These are phyloP conservation scores for Silurus asotus DNA, from an alignment of 2,113 vertebrate species.

Conservation along the genomic window DNA sequence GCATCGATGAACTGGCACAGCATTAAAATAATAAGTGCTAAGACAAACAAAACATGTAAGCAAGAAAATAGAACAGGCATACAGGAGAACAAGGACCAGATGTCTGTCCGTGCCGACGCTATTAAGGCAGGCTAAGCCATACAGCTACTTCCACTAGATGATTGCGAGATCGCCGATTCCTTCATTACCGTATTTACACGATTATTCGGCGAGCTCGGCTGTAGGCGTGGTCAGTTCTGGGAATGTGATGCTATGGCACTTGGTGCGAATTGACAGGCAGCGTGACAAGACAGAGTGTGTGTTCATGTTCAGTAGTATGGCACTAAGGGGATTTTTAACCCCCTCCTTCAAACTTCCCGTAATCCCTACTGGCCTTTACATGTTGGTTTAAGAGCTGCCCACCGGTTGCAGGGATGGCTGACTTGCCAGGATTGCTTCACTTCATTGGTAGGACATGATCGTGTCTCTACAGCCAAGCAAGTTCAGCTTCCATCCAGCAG, in stretches of 20 bases:
- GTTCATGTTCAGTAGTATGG: slow-evolving; percentile 76
- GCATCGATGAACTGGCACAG: slow-evolving; percentile 55
- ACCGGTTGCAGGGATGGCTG: slow-evolving; percentile 49
- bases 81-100: slow-evolving; percentile 53
- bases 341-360: slow-evolving; percentile 38
- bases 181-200: slow-evolving; percentile 50
- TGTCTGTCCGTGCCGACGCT: slow-evolving; percentile 44
- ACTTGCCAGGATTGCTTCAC: slow-evolving; percentile 30
- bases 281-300: slow-evolving; percentile 51
- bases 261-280: slow-evolving; percentile 71
- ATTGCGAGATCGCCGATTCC: slow-evolving; percentile 39
- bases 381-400: slow-evolving; percentile 54
- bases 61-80: slow-evolving; percentile 47
- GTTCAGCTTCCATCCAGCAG: slow-evolving; percentile 42
- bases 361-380: slow-evolving; percentile 58
- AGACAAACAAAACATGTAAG: slow-evolving; percentile 49
- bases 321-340: slow-evolving; percentile 55
- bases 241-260: slow-evolving; percentile 78
- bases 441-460: slow-evolving; percentile 41
- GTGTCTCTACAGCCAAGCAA: slow-evolving; percentile 62
- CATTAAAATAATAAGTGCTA: slow-evolving; percentile 69
- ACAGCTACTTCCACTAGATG: slow-evolving; percentile 9
- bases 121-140: slow-evolving; percentile 65
- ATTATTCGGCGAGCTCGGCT: slow-evolving; percentile 39
- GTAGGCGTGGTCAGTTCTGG: slow-evolving; percentile 69